phyloP scores from a whole-genome alignment of 1,140 invertebrate species.

The Akabosia matsudoensis region DNA sequence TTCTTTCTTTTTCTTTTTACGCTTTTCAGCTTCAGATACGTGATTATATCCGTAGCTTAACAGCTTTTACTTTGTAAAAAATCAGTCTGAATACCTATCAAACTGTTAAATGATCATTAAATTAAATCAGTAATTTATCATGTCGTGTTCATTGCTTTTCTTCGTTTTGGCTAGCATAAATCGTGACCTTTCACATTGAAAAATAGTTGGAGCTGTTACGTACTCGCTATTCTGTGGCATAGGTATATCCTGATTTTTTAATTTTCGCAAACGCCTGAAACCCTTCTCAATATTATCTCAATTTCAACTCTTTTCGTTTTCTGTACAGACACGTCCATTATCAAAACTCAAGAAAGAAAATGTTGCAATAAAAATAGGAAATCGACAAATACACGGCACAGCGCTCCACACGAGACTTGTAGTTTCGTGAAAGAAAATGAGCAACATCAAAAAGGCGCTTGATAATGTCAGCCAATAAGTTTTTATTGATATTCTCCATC shows the following conservation, averaged over 20 bases:
- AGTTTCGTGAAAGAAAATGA: background rate
- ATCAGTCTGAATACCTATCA: background rate
- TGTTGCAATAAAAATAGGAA: background rate
- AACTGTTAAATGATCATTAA: background rate
- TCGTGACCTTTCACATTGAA: constrained; percentile 12
- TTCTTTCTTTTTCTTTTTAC: no score
- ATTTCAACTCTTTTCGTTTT: no score
- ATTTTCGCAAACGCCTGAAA: no score
- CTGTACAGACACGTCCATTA: background rate
- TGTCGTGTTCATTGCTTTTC: background rate
- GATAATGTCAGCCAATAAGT: background rate
- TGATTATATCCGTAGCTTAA: no score
- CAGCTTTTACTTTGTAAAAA: no score
- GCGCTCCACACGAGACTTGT: background rate
- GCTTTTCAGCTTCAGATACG: no score
- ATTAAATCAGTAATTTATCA: constrained; percentile 1
- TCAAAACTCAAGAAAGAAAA: background rate
- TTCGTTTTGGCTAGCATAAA: background rate
- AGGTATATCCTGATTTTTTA: no score
- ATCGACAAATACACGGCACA: constrained; percentile 1
- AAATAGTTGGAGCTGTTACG: no score
- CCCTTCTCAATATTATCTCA: no score
- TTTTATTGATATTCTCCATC: no score
- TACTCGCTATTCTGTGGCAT: no score
- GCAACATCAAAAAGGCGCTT: background rate